phyloP scores from a whole-genome alignment of 2,797 vertebrate species.

The Chelonia mydas region DNA sequence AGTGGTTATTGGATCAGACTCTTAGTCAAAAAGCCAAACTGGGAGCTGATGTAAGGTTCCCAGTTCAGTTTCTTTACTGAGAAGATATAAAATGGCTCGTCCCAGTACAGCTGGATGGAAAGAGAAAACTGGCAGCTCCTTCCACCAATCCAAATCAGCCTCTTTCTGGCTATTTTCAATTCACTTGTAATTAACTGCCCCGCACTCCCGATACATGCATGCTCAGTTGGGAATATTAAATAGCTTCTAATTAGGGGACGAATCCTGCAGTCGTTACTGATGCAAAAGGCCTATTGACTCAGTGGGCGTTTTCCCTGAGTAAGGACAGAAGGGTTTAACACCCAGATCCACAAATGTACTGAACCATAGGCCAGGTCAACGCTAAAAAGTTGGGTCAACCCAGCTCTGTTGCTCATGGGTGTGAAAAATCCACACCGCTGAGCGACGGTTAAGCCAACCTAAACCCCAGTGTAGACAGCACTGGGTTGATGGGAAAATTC shows the following conservation, averaged over 20 bases:
- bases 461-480: background rate
- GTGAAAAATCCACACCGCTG: no score
- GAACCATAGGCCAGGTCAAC: no score
- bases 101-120: background rate
- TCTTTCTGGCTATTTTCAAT: background rate
- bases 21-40: background rate
- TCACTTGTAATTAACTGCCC: background rate
- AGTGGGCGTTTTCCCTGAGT: background rate
- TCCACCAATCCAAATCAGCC: background rate
- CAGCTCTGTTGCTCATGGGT: no score
- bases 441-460: background rate
- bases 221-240: background rate
- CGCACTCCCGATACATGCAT: accelerated
- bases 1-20: background rate
- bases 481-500: background rate
- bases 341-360: no score
- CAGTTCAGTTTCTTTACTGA: background rate
- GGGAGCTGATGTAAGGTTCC: background rate
- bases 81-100: background rate
- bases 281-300: no score
- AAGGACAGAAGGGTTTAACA: background rate
- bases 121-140: background rate
- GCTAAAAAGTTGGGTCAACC: no score
- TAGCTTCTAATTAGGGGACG: background rate
- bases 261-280: background rate